Evolutionary conservation across 64 coral and sea anemone genomes (phyloP), one percentile per base, ranked within the genome.

Genomic region (Acropora yongei): DNA sequence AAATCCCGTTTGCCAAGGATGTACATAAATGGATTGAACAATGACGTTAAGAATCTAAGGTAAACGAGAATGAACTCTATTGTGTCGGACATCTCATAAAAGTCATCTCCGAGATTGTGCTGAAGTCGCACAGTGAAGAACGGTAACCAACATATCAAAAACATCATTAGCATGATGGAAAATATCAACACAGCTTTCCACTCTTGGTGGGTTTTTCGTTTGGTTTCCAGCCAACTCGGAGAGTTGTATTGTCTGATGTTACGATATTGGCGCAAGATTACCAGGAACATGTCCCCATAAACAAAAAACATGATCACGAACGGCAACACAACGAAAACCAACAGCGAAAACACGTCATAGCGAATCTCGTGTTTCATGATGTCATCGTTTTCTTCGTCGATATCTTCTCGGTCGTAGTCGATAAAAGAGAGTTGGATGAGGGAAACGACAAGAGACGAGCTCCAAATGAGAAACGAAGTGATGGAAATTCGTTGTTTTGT

Each of bases 1-100:
- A 95, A 95, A 47, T 95, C 94, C 77, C 87, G 61, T 49, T 95
- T 95, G 10, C 89, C 94, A 87, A 92, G 78, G 45, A 88, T 68
- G 18, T 88, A 95, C 1, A 92, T 47, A 80, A 78, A 77, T 49
- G 94, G 94, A 87, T 95, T 95, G 3, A 95, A 72, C 13, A 95
- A 16, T 2, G 94, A 91, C 2, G 89, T 92, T 40, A 80, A 20
- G 48, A 92, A 92, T 16, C 94, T 83, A 53, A 92, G 58, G 71
- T 95, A 95, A 12, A 88, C 16, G 47, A 95, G 83, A 57, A 88
- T 57, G 45, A 92, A 92, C 19, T 92, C 89, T 1, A 80, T 5
- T 0, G 57, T 9, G 8, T 7, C n/a, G 1, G 68, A 19, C 77
- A 95, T 2, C 14, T 95, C 94, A 76, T 87, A 95, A 67, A 92